Conservation (phyloP, 2,797 vertebrate species). For the Chiloscyllium punctatum region DNA sequence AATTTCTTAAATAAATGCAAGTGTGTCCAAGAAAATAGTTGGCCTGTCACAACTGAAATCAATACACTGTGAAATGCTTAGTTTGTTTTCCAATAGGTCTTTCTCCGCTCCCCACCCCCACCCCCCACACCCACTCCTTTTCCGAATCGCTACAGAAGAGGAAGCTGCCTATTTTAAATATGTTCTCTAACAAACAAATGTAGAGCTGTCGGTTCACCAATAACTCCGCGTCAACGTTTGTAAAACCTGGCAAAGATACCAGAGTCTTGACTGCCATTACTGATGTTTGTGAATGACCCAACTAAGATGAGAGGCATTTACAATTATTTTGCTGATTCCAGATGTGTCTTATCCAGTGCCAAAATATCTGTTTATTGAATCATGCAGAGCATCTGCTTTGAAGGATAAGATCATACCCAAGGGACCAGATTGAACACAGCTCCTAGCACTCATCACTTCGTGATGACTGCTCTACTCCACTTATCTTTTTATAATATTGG, state of each 20-base stretch:
- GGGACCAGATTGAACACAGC: background rate
- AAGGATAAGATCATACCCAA: background rate
- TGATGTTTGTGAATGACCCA: background rate
- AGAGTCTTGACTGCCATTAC: background rate
- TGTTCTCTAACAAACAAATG: background rate
- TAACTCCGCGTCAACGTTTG: background rate
- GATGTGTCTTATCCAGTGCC: conserved; percentile 6
- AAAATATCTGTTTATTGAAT: background rate
- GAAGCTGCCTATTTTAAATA: background rate
- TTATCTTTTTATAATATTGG: background rate
- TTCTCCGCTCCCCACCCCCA: background rate
- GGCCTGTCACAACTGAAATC: background rate
- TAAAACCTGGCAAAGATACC: background rate
- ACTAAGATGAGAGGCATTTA: background rate
- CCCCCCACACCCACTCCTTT: too few relatives aligned
- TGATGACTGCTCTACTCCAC: background rate
- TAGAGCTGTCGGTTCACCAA: background rate
- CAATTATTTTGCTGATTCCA: background rate
- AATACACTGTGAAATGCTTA: background rate
- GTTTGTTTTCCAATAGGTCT: background rate
- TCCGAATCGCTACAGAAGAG: background rate
- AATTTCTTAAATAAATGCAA: background rate
- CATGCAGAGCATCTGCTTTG: conserved; percentile 2
- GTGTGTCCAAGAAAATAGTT: background rate
- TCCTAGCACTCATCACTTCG: too few relatives aligned